Evolutionary conservation across 2,888 invertebrate genomes (phyloP).

Genomic region (Sipha maydis): DNA sequence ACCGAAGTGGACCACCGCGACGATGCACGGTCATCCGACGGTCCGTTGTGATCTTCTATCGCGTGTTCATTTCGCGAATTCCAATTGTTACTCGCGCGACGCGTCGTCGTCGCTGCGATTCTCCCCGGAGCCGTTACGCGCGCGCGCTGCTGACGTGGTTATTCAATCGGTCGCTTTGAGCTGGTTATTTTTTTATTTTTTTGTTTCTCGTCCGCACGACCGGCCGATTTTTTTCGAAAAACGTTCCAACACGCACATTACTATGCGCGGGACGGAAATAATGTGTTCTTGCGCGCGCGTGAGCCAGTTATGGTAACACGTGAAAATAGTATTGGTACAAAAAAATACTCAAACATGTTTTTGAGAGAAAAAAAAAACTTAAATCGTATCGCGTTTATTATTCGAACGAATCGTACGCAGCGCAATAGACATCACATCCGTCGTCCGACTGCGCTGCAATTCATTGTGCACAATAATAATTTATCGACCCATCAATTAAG

Average conservation of each 20-base stretch:
- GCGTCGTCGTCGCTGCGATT: no score
- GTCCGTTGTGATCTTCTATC: constrained; percentile 12
- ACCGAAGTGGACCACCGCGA: constrained; percentile 29
- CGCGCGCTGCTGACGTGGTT: not conserved
- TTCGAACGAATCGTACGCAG: not conserved
- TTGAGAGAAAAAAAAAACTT: not conserved
- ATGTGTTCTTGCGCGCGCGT: not conserved
- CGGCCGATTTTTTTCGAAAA: not conserved
- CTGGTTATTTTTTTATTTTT: not conserved
- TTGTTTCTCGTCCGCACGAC: not conserved
- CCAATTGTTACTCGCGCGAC: not conserved
- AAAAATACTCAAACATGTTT: not conserved
- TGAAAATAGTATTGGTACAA: not conserved
- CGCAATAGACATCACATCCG: not conserved
- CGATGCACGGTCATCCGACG: not conserved
- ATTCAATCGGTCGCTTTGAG: not conserved
- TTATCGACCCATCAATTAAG: not conserved
- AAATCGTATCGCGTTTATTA: not conserved
- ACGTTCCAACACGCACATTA: not conserved
- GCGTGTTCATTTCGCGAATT: constrained; percentile 17
- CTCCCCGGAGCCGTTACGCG: not conserved
- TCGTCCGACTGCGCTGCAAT: not conserved
- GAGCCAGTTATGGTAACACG: not conserved
- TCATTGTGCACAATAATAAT: not conserved
- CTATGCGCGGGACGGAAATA: no score